Evolutionary conservation across 2,888 invertebrate genomes (phyloP), one percentile per base, ranked within the genome.

Genomic region (Aproaerema taeniolella): DNA sequence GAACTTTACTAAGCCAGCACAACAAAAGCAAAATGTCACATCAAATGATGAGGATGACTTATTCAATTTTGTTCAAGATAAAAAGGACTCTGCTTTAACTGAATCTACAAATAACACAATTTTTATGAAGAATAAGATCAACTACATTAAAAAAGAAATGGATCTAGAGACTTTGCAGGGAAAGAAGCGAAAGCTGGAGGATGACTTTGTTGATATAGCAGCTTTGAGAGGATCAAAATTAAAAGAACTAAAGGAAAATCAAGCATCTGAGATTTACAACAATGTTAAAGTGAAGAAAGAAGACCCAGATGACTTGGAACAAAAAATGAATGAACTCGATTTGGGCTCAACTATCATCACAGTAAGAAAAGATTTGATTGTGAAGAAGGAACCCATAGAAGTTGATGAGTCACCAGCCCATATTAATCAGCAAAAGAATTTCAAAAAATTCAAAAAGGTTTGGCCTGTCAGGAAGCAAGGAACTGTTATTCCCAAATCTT

Each of bases 391-490:
- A 49, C 61, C 70, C 1, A 37, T 67, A 33, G 48, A 60, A 42
- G 50, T 62, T 41, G 59, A 58, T 30, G 57, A 52, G 38, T 46
- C 45, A 39, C 31, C 57, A 39, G 39, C 31, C 33, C 49, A 52
- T 40, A 8, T 11, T 11, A n/a, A n/a, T 9, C 2, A n/a, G 26
- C 17, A 13, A 9, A 33, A 12, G 41, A 85, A 86, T 54, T 86
- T 83, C 52, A 86, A 86, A 44, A 86, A 70, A 45, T 85, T 86
- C 43, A 82, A 81, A 55, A 86, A 86, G 47, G 74, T 85, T 11
- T 85, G 85, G 85, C 86, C 85, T 43, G 30, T 80, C 5, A 81
- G 72, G 53, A 73, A 67, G 63, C 74, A 77, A 45, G 55, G 70
- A 9, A 70, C 67, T 46, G 43, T 72, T 25, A 62, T 71, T 45